A percentile compares a stretch with the other conserved stretches of the same genome.
phyloP scores from a whole-genome alignment of 1,140 invertebrate species.

The Asobara japonica region DNA sequence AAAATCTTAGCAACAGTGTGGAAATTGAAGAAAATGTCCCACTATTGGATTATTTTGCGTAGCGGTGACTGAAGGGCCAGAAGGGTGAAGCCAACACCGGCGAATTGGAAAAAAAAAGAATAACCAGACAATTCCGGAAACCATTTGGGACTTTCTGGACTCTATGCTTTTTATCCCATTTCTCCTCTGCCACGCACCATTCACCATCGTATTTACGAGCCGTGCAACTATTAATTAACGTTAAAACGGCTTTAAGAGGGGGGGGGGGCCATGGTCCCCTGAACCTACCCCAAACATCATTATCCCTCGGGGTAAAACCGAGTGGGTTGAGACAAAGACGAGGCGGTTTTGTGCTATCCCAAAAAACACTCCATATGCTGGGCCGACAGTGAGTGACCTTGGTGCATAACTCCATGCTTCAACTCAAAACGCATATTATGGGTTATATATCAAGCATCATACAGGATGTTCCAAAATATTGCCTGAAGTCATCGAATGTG shows the following conservation, averaged over 20 bases:
- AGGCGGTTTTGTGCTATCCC: background rate
- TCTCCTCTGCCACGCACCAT: constrained; percentile 49
- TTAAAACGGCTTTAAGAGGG: constrained; percentile 34
- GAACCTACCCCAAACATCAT: constrained; percentile 51
- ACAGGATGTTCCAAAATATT: background rate
- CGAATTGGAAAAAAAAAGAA: background rate
- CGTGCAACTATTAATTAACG: constrained; percentile 57
- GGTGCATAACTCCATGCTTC: background rate
- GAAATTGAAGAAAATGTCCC: too few species aligned
- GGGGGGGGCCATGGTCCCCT: constrained; percentile 23
- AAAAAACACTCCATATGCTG: constrained; percentile 5
- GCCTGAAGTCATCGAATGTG: background rate
- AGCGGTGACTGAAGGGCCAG: too few species aligned
- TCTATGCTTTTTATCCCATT: constrained; percentile 22
- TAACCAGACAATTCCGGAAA: constrained; percentile 42
- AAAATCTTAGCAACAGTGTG: too few species aligned
- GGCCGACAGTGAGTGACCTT: constrained; percentile 9
- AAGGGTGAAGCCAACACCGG: background rate
- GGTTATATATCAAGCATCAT: background rate
- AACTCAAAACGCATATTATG: background rate
- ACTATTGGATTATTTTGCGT: too few species aligned
- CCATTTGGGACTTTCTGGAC: constrained; percentile 39
- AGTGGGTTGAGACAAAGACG: constrained; percentile 19
- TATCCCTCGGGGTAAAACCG: constrained; percentile 39
- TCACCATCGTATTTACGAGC: constrained; percentile 50